Percentiles rank a stretch among this genome's conserved stretches.
Evolutionary conservation across 2,113 vertebrate species (phyloP).

Genomic region (Tragelaphus strepsiceros): DNA sequence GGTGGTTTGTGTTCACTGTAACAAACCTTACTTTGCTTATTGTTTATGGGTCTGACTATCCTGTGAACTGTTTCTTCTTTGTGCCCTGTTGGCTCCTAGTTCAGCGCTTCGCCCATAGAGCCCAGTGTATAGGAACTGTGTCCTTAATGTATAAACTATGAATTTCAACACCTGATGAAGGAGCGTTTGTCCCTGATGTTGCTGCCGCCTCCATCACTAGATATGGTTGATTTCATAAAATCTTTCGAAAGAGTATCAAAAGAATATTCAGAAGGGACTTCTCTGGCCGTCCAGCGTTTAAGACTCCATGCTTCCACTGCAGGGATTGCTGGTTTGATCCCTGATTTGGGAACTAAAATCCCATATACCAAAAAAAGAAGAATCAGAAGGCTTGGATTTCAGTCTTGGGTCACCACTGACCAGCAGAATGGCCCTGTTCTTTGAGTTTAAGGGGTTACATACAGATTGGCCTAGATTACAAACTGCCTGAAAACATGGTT

Average conservation of each 20-base stretch:
- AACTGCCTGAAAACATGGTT: constrained; percentile 8
- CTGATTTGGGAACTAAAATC: not conserved
- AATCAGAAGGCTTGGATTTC: constrained; percentile 3
- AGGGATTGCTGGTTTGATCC: not conserved
- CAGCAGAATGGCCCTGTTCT: not conserved
- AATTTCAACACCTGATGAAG: not conserved
- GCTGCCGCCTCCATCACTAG: not conserved
- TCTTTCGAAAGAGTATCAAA: not conserved
- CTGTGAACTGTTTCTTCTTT: not conserved
- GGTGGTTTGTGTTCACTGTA: not conserved
- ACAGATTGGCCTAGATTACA: not conserved
- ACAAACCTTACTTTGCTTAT: not conserved
- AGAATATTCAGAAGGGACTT: not conserved
- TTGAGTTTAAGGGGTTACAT: not conserved
- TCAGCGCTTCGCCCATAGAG: not conserved
- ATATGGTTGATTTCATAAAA: not conserved
- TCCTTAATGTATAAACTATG: not conserved
- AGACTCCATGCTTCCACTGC: not conserved
- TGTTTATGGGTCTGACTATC: not conserved
- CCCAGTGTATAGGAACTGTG: not conserved
- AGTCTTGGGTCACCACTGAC: not conserved
- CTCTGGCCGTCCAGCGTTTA: rapidly evolving
- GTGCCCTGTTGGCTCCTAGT: not conserved
- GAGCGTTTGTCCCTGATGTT: not conserved
- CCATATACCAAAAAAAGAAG: not conserved